Base-by-base conservation (phyloP, 2,888 invertebrate genomes). In the Metellina segmentata region DNA sequence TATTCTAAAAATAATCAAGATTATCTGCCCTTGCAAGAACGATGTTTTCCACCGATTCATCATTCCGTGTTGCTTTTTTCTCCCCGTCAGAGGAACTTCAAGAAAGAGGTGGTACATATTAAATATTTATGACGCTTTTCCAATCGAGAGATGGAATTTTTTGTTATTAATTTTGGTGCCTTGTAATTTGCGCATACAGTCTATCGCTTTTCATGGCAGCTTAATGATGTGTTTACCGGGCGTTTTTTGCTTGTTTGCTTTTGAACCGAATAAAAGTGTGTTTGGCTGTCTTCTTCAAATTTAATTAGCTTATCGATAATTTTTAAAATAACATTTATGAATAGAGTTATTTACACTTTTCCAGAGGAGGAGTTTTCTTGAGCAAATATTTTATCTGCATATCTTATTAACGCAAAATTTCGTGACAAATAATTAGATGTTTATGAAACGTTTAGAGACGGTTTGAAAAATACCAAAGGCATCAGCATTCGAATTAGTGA, bases 1-100 rank as follows among this genome's bases (percentile, higher is more conserved):
- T 34, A 53, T 81, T 81, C 81, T 11, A 13, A 69, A 81, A 81
- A 61, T 61, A 81, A 53, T 81, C 81, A 81, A 81, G 81, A 61
- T 81, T 81, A 69, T 81, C 48, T 81, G 20, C 81, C 51, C 51
- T n/a, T 13, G 49, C 77, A 16, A 61, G 61, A 16, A 61, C 61
- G 13, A 51, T 77, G n/a, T 77, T n/a, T 52, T 77, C 51, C 48
- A 49, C 51, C 49, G 51, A 77, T 77, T 77, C 77, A 75, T 75
- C 75, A 51, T 77, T 77, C 48, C n/a, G 0, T 49, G 11, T 75
- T 77, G 1, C 9, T 77, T 77, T 77, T 77, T 77, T 52, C 49
- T n/a, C 48, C 34, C 8, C 7, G 13, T 16, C 77, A 13, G 7
- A n/a, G 11, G 9, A 6, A 1, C 51, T 19, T 77, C 51, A 51